phyloP scores from a whole-genome alignment of 2,113 vertebrate genomes.

The Oryzias javanicus region DNA sequence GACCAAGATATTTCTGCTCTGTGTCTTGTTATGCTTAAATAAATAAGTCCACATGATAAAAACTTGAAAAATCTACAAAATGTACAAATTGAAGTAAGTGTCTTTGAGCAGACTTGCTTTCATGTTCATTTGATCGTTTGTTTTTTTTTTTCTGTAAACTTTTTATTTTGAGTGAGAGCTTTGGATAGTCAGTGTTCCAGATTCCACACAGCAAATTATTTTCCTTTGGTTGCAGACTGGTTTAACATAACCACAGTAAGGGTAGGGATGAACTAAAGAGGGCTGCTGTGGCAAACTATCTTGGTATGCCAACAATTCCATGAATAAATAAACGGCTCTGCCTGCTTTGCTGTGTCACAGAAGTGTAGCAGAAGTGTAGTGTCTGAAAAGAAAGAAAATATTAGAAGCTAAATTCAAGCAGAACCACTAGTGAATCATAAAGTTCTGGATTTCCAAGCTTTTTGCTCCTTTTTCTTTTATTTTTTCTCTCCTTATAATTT shows the following conservation, averaged over 20 bases:
- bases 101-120: conserved; percentile 37
- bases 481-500: conserved; percentile 11
- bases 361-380: conserved; percentile 40
- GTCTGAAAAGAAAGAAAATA: conserved; percentile 15
- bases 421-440: conserved; percentile 53
- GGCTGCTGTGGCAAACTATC: conserved; percentile 52
- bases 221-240: conserved; percentile 25
- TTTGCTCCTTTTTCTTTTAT: conserved; percentile 26
- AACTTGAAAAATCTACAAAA: conserved; percentile 35
- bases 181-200: conserved; percentile 58
- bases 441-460: conserved; percentile 35
- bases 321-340: conserved; percentile 37
- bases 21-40: conserved; percentile 29
- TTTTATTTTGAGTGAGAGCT: conserved; percentile 38
- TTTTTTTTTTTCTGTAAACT: conserved; percentile 13
- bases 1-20: conserved; percentile 16
- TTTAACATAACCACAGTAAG: conserved; percentile 38
- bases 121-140: conserved; percentile 61
- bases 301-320: conserved; percentile 56
- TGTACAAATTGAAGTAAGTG: conserved; percentile 37
- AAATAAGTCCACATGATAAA: conserved; percentile 29
- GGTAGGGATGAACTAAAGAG: conserved; percentile 50
- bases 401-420: conserved; percentile 31
- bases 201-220: conserved; percentile 45
- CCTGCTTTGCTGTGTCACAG: conserved; percentile 47